phyloP scores from a whole-genome alignment of 92 coral and sea anemone genomes.

The Epizoanthus fatuus region DNA sequence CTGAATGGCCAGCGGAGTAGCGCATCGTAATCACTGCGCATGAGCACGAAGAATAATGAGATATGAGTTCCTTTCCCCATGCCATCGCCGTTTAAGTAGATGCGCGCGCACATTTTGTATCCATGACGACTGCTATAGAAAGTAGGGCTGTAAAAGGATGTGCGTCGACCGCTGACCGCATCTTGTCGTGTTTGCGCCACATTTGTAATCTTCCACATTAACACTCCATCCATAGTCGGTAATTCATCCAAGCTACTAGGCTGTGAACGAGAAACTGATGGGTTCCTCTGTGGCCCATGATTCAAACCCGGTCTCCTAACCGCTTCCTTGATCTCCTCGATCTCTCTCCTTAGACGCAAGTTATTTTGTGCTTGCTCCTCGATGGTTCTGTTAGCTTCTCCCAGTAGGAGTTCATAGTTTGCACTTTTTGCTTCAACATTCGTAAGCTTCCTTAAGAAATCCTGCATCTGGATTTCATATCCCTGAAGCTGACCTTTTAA shows the following conservation, averaged over 20 bases:
- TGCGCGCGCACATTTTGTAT: conserved; percentile 59
- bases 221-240: conserved; percentile 63
- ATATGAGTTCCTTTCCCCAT: conserved; percentile 40
- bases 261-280: background rate
- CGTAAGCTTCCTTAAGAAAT: conserved; percentile 48
- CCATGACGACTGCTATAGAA: conserved; percentile 64
- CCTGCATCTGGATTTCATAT: conserved; percentile 6
- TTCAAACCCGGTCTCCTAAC: conserved; percentile 26
- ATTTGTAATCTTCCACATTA: conserved; percentile 74
- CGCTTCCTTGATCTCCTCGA: conserved; percentile 43
- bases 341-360: conserved; percentile 34
- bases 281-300: background rate
- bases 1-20: conserved; percentile 68
- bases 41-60: conserved; percentile 46
- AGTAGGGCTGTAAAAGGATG: conserved; percentile 78
- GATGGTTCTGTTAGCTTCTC: conserved; percentile 72
- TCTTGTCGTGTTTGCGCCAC: conserved; percentile 69
- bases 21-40: conserved; percentile 54
- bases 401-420: conserved; percentile 66
- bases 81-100: conserved; percentile 51
- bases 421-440: conserved; percentile 67
- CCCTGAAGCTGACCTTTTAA: background rate
- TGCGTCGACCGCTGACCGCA: conserved; percentile 66
- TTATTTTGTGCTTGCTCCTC: conserved; percentile 62
- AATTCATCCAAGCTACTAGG: conserved; percentile 39